Conservation (phyloP, 64 coral and sea anemone species). For the Pachyseris speciosa region DNA sequence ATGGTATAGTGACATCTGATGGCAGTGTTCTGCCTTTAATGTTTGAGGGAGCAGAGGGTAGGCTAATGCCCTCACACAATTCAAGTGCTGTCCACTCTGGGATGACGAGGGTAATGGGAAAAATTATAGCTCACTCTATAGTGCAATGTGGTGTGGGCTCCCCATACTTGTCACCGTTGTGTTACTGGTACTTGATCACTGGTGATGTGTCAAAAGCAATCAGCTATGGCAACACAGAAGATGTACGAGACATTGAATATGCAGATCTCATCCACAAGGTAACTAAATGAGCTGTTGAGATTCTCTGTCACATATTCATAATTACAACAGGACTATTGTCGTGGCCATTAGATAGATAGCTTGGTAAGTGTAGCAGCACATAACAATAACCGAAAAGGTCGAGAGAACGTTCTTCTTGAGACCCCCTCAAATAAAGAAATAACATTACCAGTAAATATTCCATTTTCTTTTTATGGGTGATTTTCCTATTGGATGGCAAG, state of each 20-base stretch:
- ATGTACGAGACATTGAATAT: slow-evolving; percentile 51
- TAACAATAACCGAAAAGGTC: too few relatives aligned
- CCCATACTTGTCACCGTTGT: slow-evolving; percentile 39
- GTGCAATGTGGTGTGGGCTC: slow-evolving; percentile 62
- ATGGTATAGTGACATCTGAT: not conserved
- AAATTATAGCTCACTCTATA: slow-evolving; percentile 67
- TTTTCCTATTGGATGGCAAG: too few relatives aligned
- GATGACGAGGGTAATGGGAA: slow-evolving; percentile 42
- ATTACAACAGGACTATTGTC: too few relatives aligned
- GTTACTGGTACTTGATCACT: slow-evolving; percentile 57
- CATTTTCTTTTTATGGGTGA: too few relatives aligned
- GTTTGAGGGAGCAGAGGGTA: slow-evolving; percentile 54
- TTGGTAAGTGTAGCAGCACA: too few relatives aligned
- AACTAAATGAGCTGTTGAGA: not conserved
- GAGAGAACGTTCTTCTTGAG: too few relatives aligned
- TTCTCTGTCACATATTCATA: too few relatives aligned
- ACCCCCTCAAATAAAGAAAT: too few relatives aligned
- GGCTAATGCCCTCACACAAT: slow-evolving; percentile 59
- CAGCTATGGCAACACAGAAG: slow-evolving; percentile 33
- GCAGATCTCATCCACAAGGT: slow-evolving; percentile 29
- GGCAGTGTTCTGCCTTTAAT: not conserved
- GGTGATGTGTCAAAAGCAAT: slow-evolving; percentile 60
- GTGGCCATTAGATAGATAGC: not conserved
- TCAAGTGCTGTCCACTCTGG: slow-evolving; percentile 44
- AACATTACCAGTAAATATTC: too few relatives aligned